A percentile compares a stretch with the other conserved stretches of the same genome.
phyloP scores from a whole-genome alignment of 2,888 invertebrate species.

The Heliconius hortense region DNA sequence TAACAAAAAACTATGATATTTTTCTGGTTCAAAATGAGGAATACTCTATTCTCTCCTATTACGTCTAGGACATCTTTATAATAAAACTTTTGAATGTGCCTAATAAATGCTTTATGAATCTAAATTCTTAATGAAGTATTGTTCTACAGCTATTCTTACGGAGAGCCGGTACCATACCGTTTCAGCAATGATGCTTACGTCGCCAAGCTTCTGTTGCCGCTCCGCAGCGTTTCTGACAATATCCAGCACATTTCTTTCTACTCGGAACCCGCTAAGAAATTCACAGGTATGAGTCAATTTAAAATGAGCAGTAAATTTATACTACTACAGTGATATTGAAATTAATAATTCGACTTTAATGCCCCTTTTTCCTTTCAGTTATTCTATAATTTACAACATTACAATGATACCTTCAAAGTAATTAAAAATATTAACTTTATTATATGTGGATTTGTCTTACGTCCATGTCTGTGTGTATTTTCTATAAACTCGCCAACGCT shows the following conservation, averaged over 20 bases:
- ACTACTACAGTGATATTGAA: neutral
- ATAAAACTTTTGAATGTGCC: neutral
- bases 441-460: slow-evolving; percentile 18
- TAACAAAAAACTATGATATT: too few relatives aligned
- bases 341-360: slow-evolving; percentile 3
- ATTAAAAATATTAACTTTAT: slow-evolving; percentile 24
- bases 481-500: neutral
- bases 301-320: neutral
- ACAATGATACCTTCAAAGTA: slow-evolving; percentile 5
- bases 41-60: too few relatives aligned
- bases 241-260: slow-evolving; percentile 85
- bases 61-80: too few relatives aligned
- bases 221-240: slow-evolving; percentile 83
- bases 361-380: slow-evolving; percentile 1
- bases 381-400: slow-evolving; percentile 8
- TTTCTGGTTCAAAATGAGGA: too few relatives aligned
- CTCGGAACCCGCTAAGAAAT: slow-evolving; percentile 85
- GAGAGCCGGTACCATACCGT: slow-evolving; percentile 82
- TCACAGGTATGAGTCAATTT: slow-evolving; percentile 81
- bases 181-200: slow-evolving; percentile 88
- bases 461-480: slow-evolving; percentile 19
- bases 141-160: slow-evolving; percentile 76
- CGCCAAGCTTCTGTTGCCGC: slow-evolving; percentile 84
- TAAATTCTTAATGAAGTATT: neutral
- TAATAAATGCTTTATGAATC: neutral